These are phyloP conservation scores for Aurelia coerulea DNA, from an alignment of 30 jellyfish, hydroid and myxozoan genomes.

Conservation along the genomic window DNA sequence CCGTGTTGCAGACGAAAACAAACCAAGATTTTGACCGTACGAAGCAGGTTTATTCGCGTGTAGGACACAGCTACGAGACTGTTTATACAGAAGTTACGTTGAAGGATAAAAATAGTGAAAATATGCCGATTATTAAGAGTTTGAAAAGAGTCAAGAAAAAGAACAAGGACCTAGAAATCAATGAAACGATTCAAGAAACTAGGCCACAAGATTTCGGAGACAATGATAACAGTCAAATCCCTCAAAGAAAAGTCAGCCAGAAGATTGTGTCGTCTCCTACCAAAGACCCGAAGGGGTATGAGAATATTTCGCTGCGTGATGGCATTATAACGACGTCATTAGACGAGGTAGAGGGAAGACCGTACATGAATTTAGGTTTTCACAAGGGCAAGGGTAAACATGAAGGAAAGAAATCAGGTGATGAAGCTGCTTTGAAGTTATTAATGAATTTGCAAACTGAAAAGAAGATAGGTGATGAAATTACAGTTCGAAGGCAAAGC, in stretches of 20 bases:
- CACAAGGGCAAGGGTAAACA: slow-evolving; percentile 27
- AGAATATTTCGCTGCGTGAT: slow-evolving; percentile 36
- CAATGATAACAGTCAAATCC: neutral
- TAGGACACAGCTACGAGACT: slow-evolving; percentile 15
- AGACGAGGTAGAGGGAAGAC: slow-evolving; percentile 56
- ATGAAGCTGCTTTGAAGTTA: slow-evolving; percentile 54
- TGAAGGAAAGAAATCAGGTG: slow-evolving; percentile 33
- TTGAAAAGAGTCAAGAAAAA: slow-evolving; percentile 33
- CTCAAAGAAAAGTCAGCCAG: slow-evolving; percentile 39
- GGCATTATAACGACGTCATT: slow-evolving; percentile 43
- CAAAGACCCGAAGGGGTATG: slow-evolving; percentile 39
- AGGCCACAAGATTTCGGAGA: neutral
- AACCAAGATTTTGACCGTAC: neutral
- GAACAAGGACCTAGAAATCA: neutral
- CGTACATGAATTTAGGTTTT: slow-evolving; percentile 53
- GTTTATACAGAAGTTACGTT: slow-evolving; percentile 56
- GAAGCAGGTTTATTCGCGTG: slow-evolving; percentile 9
- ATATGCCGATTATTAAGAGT: slow-evolving; percentile 50
- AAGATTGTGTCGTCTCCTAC: slow-evolving; percentile 60
- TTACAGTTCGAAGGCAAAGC: slow-evolving; percentile 28
- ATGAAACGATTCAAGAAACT: neutral
- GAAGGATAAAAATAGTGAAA: slow-evolving; percentile 24
- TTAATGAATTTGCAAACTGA: slow-evolving; percentile 39
- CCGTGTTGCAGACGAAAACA: neutral
- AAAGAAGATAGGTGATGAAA: slow-evolving; percentile 34